Base-by-base conservation (phyloP, 1,140 invertebrate species). In the Palaemon carinicauda region DNA sequence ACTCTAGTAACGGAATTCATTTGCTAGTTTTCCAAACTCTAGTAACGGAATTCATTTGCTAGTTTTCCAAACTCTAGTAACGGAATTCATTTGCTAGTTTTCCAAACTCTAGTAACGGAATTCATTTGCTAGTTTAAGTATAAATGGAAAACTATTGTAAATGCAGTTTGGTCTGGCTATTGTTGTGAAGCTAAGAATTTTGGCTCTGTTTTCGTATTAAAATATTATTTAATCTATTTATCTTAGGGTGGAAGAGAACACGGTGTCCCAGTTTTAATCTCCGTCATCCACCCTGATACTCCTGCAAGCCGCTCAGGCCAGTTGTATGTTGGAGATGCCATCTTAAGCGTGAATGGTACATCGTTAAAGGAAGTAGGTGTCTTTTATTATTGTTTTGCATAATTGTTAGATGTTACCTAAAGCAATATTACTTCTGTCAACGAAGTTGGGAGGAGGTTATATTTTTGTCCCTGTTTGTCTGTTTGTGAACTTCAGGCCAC, bases 251-350 rank as follows among this genome's bases (percentile, higher is more conserved):
- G 96, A 14, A 93, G 95, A 88, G 96, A 97, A 90, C 96, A 97
- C 92, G 96, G 96, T 50, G 95, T 97, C 51, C 96, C 96, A 0
- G 96, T 97, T 85, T 91, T 97, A n/a, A 95, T 97, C 89, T 96
- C 96, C 27, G 96, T 97, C 91, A 93, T 97, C 90, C 95, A 97
- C 91, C 93, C 94, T 75, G 94, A 95, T 87, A 95, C 95, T 80
- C 95, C 95, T 60, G 96, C 95, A 3, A 94, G 95, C 60, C 90
- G 94, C 84, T 94, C 93, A 80, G 93, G 94, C 53, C 92, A 94
- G 65, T 91, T 97, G 3, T 96, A 94, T 91, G 95, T 97, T 27
- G 96, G 96, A 17, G 96, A 97, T 92, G 95, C 96, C 21, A 96
- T 97, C 89, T 91, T 97, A 4, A 94, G 93, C 88, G 96, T 96